Evolutionary conservation across 2,113 vertebrate genomes (phyloP), one percentile per base, ranked within the genome.

Genomic region (Daphoenositta chrysoptera): DNA sequence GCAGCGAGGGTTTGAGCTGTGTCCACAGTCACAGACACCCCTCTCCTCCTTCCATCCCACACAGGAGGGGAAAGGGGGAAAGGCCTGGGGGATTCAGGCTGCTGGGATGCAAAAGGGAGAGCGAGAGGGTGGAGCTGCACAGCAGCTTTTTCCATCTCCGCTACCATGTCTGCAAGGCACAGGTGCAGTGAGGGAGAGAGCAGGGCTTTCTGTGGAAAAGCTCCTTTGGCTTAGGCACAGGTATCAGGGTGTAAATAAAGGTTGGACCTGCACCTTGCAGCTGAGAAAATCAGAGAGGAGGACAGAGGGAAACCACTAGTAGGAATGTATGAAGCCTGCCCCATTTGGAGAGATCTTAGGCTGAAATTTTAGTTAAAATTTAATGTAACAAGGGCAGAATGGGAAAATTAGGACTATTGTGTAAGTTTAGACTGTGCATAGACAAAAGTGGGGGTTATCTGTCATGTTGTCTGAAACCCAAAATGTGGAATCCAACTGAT

Each of bases 21-120:
- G 58, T 31, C 58, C 45, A 6, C 1, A 2, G 2, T 4, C 20
- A n/a, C 2, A 22, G 18, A 13, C 10, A 31, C 2, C 57, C 56
- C 35, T 48, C 30, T 37, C 30, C 47, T 44, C 20, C 54, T 15
- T 12, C 45, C 72, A 11, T 19, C 45, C 54, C 37, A 15, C 1
- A 39, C 24, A 76, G 66, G 22, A 39, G 13, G 30, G 51, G 48
- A 57, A 26, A 39, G 54, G 13, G 30, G 51, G 48, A 57, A 26
- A 39, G 54, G 68, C n/a, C 23, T 16, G 54, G 13, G 50, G 61
- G 39, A 65, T 44, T 44, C 44, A 33, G 70, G 56, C 44, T 54
- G 35, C 39, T 58, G 77, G 66, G 48, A 45, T 11, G 30, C 28
- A 17, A 35, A 95, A 44, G 2, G 75, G 33, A 71, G 24, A 51